Evolutionary conservation across 2,797 vertebrate genomes (phyloP).

Genomic region (Lithobates pipiens): DNA sequence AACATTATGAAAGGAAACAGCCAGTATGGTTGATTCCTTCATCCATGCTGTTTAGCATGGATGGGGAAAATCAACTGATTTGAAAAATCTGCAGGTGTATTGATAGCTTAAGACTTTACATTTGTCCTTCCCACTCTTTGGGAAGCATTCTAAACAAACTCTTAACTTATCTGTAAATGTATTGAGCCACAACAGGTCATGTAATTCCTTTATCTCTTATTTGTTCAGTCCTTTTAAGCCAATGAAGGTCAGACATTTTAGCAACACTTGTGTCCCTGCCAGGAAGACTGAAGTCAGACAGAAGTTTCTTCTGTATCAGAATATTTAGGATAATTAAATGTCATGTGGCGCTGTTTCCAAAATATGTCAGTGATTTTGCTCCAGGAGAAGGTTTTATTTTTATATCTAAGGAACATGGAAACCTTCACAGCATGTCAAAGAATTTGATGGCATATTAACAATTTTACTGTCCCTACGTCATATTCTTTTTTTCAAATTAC

Average conservation of each 20-base stretch:
- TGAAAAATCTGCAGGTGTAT: too few species aligned
- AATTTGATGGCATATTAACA: not conserved
- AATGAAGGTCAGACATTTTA: conserved; percentile 45
- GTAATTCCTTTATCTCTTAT: conserved; percentile 12
- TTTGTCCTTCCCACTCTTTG: not conserved
- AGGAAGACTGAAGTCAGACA: conserved; percentile 12
- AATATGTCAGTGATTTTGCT: conserved; percentile 15
- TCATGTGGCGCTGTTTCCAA: conserved; percentile 36
- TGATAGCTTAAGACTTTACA: not conserved
- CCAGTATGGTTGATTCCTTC: too few species aligned
- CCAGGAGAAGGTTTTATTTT: not conserved
- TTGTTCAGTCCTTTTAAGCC: conserved; percentile 21
- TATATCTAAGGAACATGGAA: conserved; percentile 20
- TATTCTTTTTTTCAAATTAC: too few species aligned
- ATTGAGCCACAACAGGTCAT: not conserved
- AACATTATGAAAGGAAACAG: too few species aligned
- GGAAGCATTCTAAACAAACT: not conserved
- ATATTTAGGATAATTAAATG: conserved; percentile 25
- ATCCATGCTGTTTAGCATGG: too few species aligned
- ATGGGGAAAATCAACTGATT: too few species aligned
- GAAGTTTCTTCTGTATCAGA: conserved; percentile 18
- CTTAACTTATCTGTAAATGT: conserved; percentile 2
- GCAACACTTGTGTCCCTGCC: conserved; percentile 26
- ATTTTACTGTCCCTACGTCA: not conserved
- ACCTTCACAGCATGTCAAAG: conserved; percentile 11